Evolutionary conservation across 2,888 invertebrate species (phyloP).

Genomic region (Pantelozetes paolii): DNA sequence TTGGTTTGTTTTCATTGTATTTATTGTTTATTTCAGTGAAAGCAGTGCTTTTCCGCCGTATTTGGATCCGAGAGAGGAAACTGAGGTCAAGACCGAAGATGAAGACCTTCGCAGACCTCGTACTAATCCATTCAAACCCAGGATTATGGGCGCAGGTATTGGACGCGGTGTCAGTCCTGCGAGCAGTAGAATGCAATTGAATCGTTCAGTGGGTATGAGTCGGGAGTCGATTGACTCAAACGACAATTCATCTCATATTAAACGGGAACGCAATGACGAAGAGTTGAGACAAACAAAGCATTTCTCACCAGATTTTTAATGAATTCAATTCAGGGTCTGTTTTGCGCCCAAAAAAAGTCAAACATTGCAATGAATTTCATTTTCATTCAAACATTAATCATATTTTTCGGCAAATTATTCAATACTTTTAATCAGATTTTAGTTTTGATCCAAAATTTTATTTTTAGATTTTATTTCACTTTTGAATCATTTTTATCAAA

Average conservation of each 20-base stretch:
- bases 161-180: neutral
- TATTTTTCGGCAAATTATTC: too few relatives aligned
- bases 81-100: neutral
- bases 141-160: neutral
- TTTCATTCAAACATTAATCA: too few relatives aligned
- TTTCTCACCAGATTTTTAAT: neutral
- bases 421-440: too few relatives aligned
- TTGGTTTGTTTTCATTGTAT: too few relatives aligned
- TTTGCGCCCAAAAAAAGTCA: neutral
- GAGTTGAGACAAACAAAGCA: neutral
- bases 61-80: too few relatives aligned
- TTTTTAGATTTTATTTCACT: too few relatives aligned
- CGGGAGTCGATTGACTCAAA: too few relatives aligned
- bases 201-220: neutral
- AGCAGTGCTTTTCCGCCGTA: neutral
- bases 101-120: neutral
- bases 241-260: neutral
- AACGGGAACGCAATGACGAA: neutral
- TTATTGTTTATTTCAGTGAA: too few relatives aligned
- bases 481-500: too few relatives aligned
- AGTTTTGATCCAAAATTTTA: too few relatives aligned
- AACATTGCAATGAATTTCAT: too few relatives aligned
- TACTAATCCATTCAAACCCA: constrained; percentile 1
- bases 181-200: neutral
- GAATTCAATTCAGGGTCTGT: neutral